Percentiles rank a stretch among this genome's conserved stretches.
phyloP scores from a whole-genome alignment of 2,888 invertebrate species.

The Philonicus albiceps region DNA sequence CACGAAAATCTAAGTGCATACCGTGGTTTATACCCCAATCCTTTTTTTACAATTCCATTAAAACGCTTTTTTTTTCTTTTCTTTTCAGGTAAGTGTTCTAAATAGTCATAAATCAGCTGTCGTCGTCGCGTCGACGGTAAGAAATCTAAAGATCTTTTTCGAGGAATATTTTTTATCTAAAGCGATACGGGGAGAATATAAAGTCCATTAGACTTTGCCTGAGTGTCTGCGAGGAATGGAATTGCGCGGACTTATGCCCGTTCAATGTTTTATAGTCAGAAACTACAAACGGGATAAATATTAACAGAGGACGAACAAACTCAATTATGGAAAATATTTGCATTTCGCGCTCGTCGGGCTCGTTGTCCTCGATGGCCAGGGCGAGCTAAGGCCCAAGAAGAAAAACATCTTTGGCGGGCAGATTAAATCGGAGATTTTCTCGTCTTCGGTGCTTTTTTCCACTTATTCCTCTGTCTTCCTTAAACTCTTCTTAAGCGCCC shows the following conservation, averaged over 20 bases:
- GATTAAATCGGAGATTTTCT: background rate
- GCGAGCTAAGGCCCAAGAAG: background rate
- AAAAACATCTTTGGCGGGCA: background rate
- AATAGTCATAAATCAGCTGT: background rate
- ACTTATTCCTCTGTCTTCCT: background rate
- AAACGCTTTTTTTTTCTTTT: background rate
- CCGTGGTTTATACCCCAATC: background rate
- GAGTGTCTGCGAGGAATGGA: background rate
- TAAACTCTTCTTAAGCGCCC: background rate
- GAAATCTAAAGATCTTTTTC: background rate
- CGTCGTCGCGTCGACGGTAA: background rate
- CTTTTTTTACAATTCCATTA: background rate
- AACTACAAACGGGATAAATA: background rate
- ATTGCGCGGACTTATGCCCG: background rate
- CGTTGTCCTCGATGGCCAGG: background rate
- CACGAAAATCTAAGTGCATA: background rate
- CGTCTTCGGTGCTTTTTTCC: background rate
- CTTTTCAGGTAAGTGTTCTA: background rate
- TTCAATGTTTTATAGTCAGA: background rate
- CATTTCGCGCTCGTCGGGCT: background rate
- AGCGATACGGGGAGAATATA: background rate
- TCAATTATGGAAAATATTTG: constrained; percentile 36
- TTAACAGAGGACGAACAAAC: constrained; percentile 13
- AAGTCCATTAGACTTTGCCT: background rate
- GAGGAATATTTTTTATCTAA: background rate